Conservation (phyloP, 2,888 invertebrate species). For the Drosophila putrida region DNA sequence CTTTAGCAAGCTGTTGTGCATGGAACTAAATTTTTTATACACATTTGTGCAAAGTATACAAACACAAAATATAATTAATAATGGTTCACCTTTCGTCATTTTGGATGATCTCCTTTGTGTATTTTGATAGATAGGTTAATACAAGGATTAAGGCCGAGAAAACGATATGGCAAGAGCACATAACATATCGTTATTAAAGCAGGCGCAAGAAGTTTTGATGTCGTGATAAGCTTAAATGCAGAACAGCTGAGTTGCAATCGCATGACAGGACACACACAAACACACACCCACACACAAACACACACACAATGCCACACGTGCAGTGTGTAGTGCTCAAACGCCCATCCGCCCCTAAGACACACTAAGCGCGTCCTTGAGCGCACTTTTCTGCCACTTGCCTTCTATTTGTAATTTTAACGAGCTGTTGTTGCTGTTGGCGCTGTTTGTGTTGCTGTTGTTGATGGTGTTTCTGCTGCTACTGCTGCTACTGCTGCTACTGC, state of each 20-base stretch:
- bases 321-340: not conserved
- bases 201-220: conserved; percentile 48
- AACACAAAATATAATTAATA: no score
- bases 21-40: no score
- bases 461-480: conserved; percentile 17
- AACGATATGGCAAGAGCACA: conserved; percentile 12
- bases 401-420: conserved; percentile 79
- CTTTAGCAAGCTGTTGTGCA: no score
- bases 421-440: conserved; percentile 43
- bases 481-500: conserved; percentile 15
- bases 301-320: conserved; percentile 3
- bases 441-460: conserved; percentile 5
- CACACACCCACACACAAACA: conserved; percentile 33
- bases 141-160: not conserved
- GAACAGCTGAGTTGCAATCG: conserved; percentile 34
- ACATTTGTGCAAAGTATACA: no score
- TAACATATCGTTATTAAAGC: conserved; percentile 54
- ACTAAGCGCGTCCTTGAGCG: conserved; percentile 76
- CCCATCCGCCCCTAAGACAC: conserved; percentile 45
- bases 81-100: not conserved
- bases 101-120: not conserved
- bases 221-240: conserved; percentile 66
- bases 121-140: not conserved
- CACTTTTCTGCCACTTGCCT: conserved; percentile 80
- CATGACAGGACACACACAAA: conserved; percentile 37